These are phyloP conservation scores for Drosophila orosa DNA, from an alignment of 1,140 invertebrate genomes.

Conservation along the genomic window DNA sequence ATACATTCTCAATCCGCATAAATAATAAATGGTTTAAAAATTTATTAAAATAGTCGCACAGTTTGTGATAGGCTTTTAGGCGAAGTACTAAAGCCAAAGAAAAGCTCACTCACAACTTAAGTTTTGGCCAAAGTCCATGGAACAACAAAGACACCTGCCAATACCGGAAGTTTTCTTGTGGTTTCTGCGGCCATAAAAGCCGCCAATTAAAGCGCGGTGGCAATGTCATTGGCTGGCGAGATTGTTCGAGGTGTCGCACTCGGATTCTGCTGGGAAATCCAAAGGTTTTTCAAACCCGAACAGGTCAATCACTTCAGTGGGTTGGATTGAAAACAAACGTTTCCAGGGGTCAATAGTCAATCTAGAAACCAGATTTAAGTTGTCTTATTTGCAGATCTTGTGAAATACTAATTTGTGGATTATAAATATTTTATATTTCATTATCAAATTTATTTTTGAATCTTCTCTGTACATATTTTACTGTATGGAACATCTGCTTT, in stretches of 20 bases:
- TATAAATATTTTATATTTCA: not conserved
- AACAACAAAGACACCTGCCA: slow-evolving; percentile 17
- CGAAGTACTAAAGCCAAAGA: too few relatives aligned
- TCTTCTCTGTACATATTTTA: not conserved
- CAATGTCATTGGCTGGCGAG: slow-evolving; percentile 54
- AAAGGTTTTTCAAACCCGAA: slow-evolving; percentile 44
- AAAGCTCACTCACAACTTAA: slow-evolving; percentile 17
- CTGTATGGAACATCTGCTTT: not conserved
- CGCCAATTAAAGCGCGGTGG: slow-evolving; percentile 60
- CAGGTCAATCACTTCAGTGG: slow-evolving; percentile 40
- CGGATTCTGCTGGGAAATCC: slow-evolving; percentile 50
- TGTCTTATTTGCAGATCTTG: not conserved
- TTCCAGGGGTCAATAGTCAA: not conserved
- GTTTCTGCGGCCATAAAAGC: slow-evolving; percentile 30
- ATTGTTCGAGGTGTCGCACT: slow-evolving; percentile 29
- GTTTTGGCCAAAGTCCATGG: slow-evolving; percentile 57
- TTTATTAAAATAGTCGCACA: not conserved
- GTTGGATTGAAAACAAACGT: not conserved
- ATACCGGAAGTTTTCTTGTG: slow-evolving; percentile 69
- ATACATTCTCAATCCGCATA: too few relatives aligned
- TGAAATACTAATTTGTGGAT: not conserved
- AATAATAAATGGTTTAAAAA: not conserved
- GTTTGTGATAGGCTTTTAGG: not conserved
- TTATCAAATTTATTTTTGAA: not conserved
- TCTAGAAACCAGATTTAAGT: not conserved